phyloP scores from a whole-genome alignment of 2,888 invertebrate species.

The Trichopria drosophilae region DNA sequence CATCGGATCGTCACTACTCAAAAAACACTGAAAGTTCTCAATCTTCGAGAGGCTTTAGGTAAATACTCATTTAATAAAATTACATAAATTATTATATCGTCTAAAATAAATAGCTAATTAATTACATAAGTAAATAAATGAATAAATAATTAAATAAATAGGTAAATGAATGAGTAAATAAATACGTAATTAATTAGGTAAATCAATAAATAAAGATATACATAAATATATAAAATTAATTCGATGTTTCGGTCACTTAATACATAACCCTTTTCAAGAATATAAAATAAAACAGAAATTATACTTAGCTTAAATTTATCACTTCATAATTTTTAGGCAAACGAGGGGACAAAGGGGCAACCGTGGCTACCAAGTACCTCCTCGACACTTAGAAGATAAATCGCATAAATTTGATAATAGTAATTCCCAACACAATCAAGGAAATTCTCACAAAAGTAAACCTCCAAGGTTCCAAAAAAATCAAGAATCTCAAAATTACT shows the following conservation, averaged over 20 bases:
- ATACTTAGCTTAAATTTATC: not conserved
- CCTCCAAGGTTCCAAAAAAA: constrained; percentile 66
- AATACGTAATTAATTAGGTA: too few relatives aligned
- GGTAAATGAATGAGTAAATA: too few relatives aligned
- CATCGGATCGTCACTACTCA: constrained; percentile 44
- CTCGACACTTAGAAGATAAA: constrained; percentile 47
- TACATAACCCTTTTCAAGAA: too few relatives aligned
- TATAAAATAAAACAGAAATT: too few relatives aligned
- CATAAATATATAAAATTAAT: too few relatives aligned
- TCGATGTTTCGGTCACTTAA: too few relatives aligned
- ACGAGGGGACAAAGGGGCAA: constrained; percentile 45
- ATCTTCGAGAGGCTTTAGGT: constrained; percentile 50
- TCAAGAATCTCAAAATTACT: constrained; percentile 51
- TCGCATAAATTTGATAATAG: constrained; percentile 42
- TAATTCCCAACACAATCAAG: constrained; percentile 38
- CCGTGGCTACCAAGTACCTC: constrained; percentile 47
- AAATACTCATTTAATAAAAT: too few relatives aligned
- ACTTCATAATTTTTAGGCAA: constrained; percentile 34
- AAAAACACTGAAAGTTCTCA: constrained; percentile 38
- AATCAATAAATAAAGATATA: too few relatives aligned
- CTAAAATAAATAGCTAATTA: too few relatives aligned
- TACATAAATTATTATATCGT: too few relatives aligned
- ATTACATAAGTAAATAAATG: too few relatives aligned
- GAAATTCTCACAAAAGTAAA: constrained; percentile 54
- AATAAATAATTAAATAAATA: too few relatives aligned